Conservation (phyloP, 2,888 invertebrate species). For the Thereva unica region DNA sequence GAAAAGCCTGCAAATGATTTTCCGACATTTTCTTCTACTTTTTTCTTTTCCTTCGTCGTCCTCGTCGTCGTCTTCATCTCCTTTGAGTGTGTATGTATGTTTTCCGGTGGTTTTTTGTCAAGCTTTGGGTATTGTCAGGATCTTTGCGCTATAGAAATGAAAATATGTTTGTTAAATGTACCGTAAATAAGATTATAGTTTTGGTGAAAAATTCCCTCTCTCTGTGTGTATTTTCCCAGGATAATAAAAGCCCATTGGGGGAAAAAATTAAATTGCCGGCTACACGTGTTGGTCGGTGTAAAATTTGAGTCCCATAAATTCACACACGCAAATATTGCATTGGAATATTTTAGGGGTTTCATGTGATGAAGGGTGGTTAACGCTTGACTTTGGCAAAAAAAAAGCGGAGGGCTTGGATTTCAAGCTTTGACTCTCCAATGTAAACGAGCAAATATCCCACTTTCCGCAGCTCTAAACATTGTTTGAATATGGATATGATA, state of each 20-base stretch:
- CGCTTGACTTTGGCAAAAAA: too few relatives aligned
- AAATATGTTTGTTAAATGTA: constrained; percentile 30
- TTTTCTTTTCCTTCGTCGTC: not conserved
- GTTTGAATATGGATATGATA: too few relatives aligned
- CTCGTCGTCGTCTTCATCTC: not conserved
- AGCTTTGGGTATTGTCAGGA: too few relatives aligned
- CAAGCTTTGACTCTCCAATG: too few relatives aligned
- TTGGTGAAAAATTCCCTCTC: not conserved
- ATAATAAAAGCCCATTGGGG: not conserved
- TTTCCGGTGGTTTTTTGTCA: not conserved
- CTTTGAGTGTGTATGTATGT: constrained; percentile 7
- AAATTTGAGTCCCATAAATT: too few relatives aligned
- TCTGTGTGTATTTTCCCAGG: not conserved
- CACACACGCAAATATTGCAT: too few relatives aligned
- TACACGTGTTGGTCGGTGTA: too few relatives aligned
- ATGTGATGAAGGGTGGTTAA: too few relatives aligned
- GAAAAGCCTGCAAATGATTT: constrained; percentile 5
- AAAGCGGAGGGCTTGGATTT: too few relatives aligned
- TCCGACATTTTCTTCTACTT: constrained; percentile 1
- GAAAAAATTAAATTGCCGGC: not conserved
- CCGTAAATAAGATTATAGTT: constrained; percentile 9
- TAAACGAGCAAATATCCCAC: too few relatives aligned
- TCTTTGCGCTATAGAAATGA: not conserved
- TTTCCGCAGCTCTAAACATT: too few relatives aligned
- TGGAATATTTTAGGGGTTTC: too few relatives aligned